phyloP scores from a whole-genome alignment of 2,113 vertebrate species.

The Speoplatyrhinus poulsoni region DNA sequence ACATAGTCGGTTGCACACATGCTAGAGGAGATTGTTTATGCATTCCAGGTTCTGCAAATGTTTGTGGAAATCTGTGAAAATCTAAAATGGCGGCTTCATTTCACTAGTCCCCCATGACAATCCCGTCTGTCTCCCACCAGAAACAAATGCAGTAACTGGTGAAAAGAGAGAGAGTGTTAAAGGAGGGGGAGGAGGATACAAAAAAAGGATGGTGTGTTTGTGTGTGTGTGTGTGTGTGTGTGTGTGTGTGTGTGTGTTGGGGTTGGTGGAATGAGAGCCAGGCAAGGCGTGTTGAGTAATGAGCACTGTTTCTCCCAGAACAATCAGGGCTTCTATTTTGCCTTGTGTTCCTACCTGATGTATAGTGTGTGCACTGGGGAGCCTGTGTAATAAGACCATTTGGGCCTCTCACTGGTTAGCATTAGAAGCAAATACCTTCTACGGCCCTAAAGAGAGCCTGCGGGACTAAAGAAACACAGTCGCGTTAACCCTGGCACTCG shows the following conservation, averaged over 20 bases:
- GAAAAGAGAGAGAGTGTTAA: slow-evolving; percentile 18
- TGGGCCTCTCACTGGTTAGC: slow-evolving; percentile 76
- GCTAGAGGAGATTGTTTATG: background rate
- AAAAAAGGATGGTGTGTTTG: slow-evolving; percentile 12
- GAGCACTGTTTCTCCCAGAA: slow-evolving; percentile 78
- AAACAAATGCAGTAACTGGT: background rate
- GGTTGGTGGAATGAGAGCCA: slow-evolving; percentile 27
- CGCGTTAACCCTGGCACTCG: slow-evolving; percentile 43
- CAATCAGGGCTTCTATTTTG: slow-evolving; percentile 79
- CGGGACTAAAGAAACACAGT: slow-evolving; percentile 65
- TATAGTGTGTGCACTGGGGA: slow-evolving; percentile 72
- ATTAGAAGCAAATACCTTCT: slow-evolving; percentile 78
- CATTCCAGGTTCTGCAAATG: background rate
- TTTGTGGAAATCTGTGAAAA: slow-evolving; percentile 2
- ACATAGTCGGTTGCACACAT: background rate
- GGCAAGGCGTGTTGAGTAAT: slow-evolving; percentile 73
- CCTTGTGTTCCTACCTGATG: slow-evolving; percentile 75
- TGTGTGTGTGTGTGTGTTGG: slow-evolving; percentile 35
- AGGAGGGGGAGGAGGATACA: slow-evolving; percentile 29
- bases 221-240: slow-evolving; percentile 11
- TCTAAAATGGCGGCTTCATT: slow-evolving; percentile 3
- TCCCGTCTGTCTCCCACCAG: slow-evolving; percentile 3
- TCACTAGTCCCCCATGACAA: background rate
- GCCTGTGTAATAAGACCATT: slow-evolving; percentile 80
- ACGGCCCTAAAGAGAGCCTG: slow-evolving; percentile 71